phyloP scores from a whole-genome alignment of 2,888 invertebrate genomes.

The Mactromeris polynyma region DNA sequence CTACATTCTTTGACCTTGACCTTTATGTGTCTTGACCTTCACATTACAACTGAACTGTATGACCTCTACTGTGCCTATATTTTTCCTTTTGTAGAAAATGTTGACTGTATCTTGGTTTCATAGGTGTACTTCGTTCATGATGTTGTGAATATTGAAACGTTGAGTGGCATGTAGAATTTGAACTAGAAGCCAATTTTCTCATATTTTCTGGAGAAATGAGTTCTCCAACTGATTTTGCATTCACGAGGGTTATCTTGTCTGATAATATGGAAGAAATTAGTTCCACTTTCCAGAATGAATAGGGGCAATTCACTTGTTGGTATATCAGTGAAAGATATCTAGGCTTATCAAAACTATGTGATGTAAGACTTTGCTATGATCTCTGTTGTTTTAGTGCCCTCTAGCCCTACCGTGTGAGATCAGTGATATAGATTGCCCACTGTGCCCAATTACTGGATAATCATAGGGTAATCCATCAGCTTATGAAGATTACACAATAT shows the following conservation, averaged over 20 bases:
- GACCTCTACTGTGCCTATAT: too few species aligned
- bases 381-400: background rate
- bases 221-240: background rate
- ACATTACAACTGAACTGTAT: too few species aligned
- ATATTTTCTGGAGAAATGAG: background rate
- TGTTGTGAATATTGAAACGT: too few species aligned
- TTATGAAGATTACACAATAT: background rate
- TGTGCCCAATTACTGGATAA: background rate
- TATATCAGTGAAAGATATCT: background rate
- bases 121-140: too few species aligned
- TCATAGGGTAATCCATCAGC: background rate
- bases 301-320: slow-evolving; percentile 5
- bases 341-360: background rate
- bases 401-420: background rate
- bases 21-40: too few species aligned
- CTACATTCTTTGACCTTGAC: too few species aligned
- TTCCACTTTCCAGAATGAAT: background rate
- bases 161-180: background rate
- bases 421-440: background rate
- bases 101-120: too few species aligned
- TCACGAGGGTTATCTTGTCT: background rate
- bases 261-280: background rate
- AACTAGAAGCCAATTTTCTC: background rate
- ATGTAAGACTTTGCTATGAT: background rate
- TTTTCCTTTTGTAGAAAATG: too few species aligned